Conservation (phyloP, 2,888 invertebrate species). For the Pandemis corylana region DNA sequence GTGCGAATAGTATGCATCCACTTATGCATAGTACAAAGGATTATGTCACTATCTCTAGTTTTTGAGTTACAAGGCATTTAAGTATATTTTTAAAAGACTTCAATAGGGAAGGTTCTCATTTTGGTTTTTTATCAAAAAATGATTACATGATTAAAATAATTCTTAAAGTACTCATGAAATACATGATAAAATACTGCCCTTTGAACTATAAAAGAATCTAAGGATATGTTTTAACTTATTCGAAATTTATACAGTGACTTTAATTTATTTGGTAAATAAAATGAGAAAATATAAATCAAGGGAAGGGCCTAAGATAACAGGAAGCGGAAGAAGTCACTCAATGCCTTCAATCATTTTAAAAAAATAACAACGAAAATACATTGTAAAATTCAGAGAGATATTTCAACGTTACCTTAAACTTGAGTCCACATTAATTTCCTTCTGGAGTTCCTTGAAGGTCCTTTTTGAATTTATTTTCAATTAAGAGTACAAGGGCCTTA, state of each 20-base stretch:
- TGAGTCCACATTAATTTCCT: conserved; percentile 36
- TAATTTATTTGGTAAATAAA: not conserved
- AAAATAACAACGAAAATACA: conserved; percentile 40
- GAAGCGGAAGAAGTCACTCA: conserved; percentile 38
- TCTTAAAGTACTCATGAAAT: not conserved
- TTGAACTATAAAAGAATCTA: too few relatives aligned
- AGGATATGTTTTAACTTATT: too few relatives aligned
- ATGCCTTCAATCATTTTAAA: conserved; percentile 35
- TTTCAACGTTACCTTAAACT: conserved; percentile 37
- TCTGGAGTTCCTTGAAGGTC: conserved; percentile 20
- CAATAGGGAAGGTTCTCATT: too few relatives aligned
- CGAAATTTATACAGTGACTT: not conserved
- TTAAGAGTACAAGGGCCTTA: too few relatives aligned
- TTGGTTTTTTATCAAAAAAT: too few relatives aligned
- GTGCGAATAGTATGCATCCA: too few relatives aligned
- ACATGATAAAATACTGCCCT: too few relatives aligned
- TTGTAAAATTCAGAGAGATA: conserved; percentile 33
- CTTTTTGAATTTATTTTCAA: not conserved
- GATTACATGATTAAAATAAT: too few relatives aligned
- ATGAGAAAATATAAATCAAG: conserved; percentile 2
- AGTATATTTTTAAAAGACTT: too few relatives aligned
- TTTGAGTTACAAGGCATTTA: too few relatives aligned
- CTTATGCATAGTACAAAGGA: too few relatives aligned
- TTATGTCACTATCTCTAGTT: too few relatives aligned
- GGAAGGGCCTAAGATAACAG: conserved; percentile 29